phyloP scores from a whole-genome alignment of 1,140 invertebrate species.

The Drosophila fuyamai region DNA sequence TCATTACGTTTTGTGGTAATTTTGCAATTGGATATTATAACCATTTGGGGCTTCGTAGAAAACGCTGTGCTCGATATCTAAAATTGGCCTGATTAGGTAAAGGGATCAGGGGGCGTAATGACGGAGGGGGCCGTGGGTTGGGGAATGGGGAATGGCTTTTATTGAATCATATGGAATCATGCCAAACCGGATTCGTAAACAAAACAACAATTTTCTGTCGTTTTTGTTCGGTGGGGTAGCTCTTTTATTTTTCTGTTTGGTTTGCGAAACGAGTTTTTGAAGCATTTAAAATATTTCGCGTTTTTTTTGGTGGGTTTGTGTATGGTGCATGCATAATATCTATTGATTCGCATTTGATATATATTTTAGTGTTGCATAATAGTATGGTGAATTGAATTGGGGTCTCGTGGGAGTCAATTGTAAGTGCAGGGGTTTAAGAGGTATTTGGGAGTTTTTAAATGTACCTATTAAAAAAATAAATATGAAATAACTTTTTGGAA shows the following conservation, averaged over 20 bases:
- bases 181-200: constrained; percentile 78
- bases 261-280: constrained; percentile 60
- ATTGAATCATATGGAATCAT: constrained; percentile 74
- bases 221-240: constrained; percentile 13
- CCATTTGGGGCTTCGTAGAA: constrained; percentile 45
- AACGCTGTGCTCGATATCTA: constrained; percentile 60
- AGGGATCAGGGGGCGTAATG: constrained; percentile 4
- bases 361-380: constrained; percentile 59
- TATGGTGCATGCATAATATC: constrained; percentile 50
- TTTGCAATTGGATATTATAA: constrained; percentile 75
- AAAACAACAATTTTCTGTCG: constrained; percentile 39
- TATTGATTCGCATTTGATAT: constrained; percentile 46
- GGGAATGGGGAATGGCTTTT: constrained; percentile 35
- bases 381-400: constrained; percentile 18
- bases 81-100: constrained; percentile 20
- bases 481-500: no score
- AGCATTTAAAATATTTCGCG: constrained; percentile 58
- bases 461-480: no score
- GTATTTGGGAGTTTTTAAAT: background rate
- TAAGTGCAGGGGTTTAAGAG: background rate
- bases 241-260: constrained; percentile 33
- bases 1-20: constrained; percentile 79
- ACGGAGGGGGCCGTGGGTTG: background rate
- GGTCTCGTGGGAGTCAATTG: background rate
- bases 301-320: constrained; percentile 21